Conservation (phyloP, 2,888 invertebrate genomes). For the Formica aserva region DNA sequence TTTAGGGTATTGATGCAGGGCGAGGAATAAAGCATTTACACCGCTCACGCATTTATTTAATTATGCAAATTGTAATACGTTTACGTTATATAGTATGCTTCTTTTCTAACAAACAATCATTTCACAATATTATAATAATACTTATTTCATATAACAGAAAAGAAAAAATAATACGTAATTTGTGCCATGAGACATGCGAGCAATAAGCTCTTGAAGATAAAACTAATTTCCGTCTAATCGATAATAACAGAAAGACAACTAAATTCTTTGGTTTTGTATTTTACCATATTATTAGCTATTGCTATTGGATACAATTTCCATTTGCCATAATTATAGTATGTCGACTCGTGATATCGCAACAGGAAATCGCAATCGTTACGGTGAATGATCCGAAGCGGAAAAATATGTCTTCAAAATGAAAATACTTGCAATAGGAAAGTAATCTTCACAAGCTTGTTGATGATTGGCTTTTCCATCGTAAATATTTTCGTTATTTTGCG, state of each 20-base stretch:
- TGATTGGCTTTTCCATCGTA: not conserved
- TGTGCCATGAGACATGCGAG: slow-evolving; percentile 50
- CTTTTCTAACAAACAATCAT: slow-evolving; percentile 18
- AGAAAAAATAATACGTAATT: slow-evolving; percentile 1
- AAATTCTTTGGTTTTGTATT: not conserved
- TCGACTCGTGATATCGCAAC: not conserved
- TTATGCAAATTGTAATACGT: no score
- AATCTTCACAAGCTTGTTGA: not conserved
- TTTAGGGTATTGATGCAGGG: no score
- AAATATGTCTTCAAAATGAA: not conserved
- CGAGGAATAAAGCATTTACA: no score
- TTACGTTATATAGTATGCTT: not conserved
- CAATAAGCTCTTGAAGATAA: slow-evolving; percentile 65
- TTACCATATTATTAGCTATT: not conserved
- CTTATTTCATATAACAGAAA: slow-evolving; percentile 39
- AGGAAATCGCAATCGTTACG: not conserved
- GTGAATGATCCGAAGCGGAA: not conserved
- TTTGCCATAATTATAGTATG: not conserved
- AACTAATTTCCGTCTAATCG: slow-evolving; percentile 74
- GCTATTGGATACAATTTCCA: not conserved
- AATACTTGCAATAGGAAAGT: not conserved
- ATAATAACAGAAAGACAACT: not conserved
- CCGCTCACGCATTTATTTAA: no score
- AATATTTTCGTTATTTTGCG: not conserved
- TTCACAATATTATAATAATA: slow-evolving; percentile 12